Base-by-base conservation (phyloP, 2,113 vertebrate genomes). In the Poeciliopsis prolifica region DNA sequence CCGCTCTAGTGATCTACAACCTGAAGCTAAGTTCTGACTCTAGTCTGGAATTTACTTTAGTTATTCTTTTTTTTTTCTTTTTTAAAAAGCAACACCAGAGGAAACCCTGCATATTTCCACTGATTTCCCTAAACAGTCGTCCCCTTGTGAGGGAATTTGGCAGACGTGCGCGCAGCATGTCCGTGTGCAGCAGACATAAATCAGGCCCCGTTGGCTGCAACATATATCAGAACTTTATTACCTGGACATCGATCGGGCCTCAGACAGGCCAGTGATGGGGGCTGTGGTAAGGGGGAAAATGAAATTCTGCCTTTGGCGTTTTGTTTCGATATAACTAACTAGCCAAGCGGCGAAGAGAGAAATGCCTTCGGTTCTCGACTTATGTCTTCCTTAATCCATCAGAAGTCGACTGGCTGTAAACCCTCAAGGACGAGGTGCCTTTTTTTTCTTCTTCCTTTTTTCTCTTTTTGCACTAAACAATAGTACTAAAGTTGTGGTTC, bases 261-360 rank as follows among this genome's bases (percentile, higher is more conserved):
- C 72, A 58, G 79, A 89, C 78, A 81, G 77, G 75, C 76, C 73
- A 77, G 80, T 78, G 83, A 89, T 87, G 80, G 86, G 86, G 77
- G 85, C 51, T 87, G 77, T 77, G 84, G 58, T 69, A 70, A 48
- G 65, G 65, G 70, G 58, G 63, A 54, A 78, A 79, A 89, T 73
- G 28, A 82, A 75, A 87, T 76, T 83, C 74, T 70, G 63, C 66
- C 78, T 70, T 68, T 65, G 37, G 42, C 7, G 4, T 29, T 71
- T 74, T 19, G 26, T 81, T 65, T 78, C 3, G 24, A 83, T 80
- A 84, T 33, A 79, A 68, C 66, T 69, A 79, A 75, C 70, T 70
- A 87, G 79, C 71, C 72, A 72, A 70, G 71, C 77, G 22, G 65
- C 33, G 74, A 81, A 67, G 69, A 73, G 42, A 64, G 30, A 30